Evolutionary conservation across 2,888 invertebrate genomes (phyloP).

Genomic region (Icerya purchasi): DNA sequence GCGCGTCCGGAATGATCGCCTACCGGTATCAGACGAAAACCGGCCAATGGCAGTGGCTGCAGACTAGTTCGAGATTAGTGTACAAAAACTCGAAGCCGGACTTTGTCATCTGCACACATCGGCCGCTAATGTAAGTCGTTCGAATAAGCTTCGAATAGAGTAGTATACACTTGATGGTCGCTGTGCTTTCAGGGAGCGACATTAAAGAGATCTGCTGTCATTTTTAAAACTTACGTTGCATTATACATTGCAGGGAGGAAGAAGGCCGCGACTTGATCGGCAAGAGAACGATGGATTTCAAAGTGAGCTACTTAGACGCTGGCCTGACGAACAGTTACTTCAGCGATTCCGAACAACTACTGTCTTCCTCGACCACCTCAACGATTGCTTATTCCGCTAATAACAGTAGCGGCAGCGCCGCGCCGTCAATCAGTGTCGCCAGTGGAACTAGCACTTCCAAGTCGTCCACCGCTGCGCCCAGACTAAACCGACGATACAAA

Average conservation of each 20-base stretch:
- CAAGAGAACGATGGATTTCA: slow-evolving; percentile 96
- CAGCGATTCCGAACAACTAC: slow-evolving; percentile 60
- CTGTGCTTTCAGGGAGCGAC: too few species aligned
- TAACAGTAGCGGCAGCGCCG: slow-evolving; percentile 32
- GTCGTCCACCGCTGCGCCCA: slow-evolving; percentile 38
- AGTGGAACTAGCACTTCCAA: slow-evolving; percentile 4
- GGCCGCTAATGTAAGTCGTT: slow-evolving; percentile 77
- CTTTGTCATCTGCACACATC: slow-evolving; percentile 94
- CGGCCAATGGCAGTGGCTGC: slow-evolving; percentile 91
- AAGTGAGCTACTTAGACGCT: slow-evolving; percentile 90
- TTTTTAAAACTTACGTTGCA: slow-evolving; percentile 14
- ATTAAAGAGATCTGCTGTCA: too few species aligned
- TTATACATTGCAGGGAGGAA: slow-evolving; percentile 88
- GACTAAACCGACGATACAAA: slow-evolving; percentile 67
- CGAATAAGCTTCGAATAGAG: too few species aligned
- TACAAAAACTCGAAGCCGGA: slow-evolving; percentile 99
- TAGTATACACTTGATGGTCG: too few species aligned
- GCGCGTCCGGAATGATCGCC: slow-evolving; percentile 96
- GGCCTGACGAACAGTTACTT: slow-evolving; percentile 78
- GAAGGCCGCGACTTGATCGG: slow-evolving; percentile 92
- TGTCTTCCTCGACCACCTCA: slow-evolving; percentile 28
- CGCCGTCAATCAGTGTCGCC: slow-evolving; percentile 25
- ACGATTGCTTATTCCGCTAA: slow-evolving; percentile 20
- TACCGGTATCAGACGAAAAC: slow-evolving; percentile 91
- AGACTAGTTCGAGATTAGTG: slow-evolving; percentile 86